Evolutionary conservation across 2,113 vertebrate species (phyloP).

Genomic region (Rhipidura dahli): DNA sequence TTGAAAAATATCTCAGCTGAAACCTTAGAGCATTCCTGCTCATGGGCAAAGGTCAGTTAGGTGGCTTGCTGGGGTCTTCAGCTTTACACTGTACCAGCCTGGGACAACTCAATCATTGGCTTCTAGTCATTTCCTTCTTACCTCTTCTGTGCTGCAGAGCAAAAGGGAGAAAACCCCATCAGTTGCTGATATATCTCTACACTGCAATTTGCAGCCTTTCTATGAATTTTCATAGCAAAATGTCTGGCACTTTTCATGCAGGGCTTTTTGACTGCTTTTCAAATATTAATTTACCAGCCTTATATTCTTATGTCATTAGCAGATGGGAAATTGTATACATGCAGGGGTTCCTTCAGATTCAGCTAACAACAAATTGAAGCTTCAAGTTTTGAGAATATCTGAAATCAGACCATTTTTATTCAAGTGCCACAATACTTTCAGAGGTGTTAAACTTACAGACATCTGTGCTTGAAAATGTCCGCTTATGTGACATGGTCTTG

Average conservation of each 20-base stretch:
- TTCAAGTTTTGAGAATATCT: not conserved
- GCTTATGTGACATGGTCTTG: accelerated
- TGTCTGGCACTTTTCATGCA: not conserved
- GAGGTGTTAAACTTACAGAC: not conserved
- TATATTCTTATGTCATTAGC: not conserved
- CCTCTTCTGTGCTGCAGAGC: not conserved
- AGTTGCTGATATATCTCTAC: not conserved
- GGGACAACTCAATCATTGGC: not conserved
- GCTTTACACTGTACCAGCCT: not conserved
- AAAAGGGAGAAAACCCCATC: not conserved
- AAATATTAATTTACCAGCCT: not conserved
- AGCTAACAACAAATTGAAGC: not conserved
- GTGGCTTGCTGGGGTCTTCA: not conserved
- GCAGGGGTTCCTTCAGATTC: not conserved
- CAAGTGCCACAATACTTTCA: not conserved
- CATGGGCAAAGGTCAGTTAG: not conserved
- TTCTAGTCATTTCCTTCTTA: not conserved
- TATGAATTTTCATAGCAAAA: not conserved
- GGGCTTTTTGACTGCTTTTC: not conserved
- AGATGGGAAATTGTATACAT: not conserved
- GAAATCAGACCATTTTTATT: not conserved
- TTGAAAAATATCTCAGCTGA: not conserved
- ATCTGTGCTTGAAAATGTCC: not conserved
- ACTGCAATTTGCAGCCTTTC: not conserved
- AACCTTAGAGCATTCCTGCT: constrained; percentile 9